Base-by-base conservation (phyloP, 1,140 invertebrate genomes). In the Nebria ingens region DNA sequence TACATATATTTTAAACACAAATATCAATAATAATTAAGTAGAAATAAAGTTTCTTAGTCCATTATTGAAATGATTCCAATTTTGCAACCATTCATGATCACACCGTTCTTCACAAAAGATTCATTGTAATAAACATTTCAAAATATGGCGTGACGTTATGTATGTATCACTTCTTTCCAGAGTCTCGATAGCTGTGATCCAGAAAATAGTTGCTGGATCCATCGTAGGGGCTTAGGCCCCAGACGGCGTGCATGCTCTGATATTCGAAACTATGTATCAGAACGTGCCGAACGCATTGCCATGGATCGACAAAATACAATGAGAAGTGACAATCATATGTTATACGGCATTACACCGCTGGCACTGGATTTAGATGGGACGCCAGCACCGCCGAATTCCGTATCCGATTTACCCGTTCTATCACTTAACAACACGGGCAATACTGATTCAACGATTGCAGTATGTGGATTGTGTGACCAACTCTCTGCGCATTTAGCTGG, bases 301-400 rank as follows among this genome's bases (percentile, higher is more conserved):
- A 9, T 17, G 15, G 40, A 11, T 21, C 34, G 15, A 52, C 9
- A 45, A 4, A 4, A 3, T 4, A 17, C 9, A 17, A 71, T 74
- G 2, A 58, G 71, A 59, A 71, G 71, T 12, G 74, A 76, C 57
- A 71, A 68, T 1, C 70, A 71, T 52, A 54, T 74, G 15, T 63
- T 68, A 21, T 55, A 55, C 6, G 12, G 12, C 34, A 20, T 29
- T 56, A 29, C 23, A 52, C 9, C 34, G 38, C 38, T 12, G n/a
- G 40, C 19, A 4, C 23, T 21, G 49, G 50, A 34, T 15, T 17
- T 19, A 6, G 19, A 55, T 13, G n/a, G 2, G 52, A 19, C 52
- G 9, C 52, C 20, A 25, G 56, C 25, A 25, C 29, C 22, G 17
- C 40, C 9, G 3, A 45, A 17, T 17, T 45, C 40, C 17, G 25